phyloP scores from a whole-genome alignment of 2,113 vertebrate species.

The Eulemur rufifrons region DNA sequence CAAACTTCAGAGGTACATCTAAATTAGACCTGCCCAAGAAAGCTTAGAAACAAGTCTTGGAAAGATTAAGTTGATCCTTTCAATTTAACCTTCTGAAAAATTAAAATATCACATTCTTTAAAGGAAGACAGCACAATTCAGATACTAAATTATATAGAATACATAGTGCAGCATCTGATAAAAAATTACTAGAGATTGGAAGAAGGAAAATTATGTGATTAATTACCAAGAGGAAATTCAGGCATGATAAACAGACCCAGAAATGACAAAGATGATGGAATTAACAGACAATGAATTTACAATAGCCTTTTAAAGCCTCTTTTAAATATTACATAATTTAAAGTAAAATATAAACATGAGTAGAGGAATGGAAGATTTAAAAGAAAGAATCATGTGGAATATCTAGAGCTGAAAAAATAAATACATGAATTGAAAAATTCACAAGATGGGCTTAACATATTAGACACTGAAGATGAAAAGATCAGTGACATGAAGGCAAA shows the following conservation, averaged over 20 bases:
- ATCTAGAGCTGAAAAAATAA: not conserved
- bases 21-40: not conserved
- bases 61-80: not conserved
- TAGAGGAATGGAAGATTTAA: not conserved
- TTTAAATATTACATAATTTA: not conserved
- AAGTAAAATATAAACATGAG: not conserved
- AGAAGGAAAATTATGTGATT: not conserved
- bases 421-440: not conserved
- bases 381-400: not conserved
- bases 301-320: not conserved
- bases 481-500: not conserved
- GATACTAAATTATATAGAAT: not conserved
- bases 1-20: not conserved
- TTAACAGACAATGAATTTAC: not conserved
- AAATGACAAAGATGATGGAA: not conserved
- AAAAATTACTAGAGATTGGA: not conserved
- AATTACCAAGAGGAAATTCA: not conserved
- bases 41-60: not conserved
- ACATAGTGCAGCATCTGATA: not conserved
- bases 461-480: not conserved
- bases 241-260: not conserved
- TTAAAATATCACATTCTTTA: not conserved
- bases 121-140: not conserved
- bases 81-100: not conserved
- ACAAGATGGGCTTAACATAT: not conserved